Evolutionary conservation across 37 sponge, comb jelly and placozoan genomes (phyloP).

Genomic region (Aphrocallistes beatrix): DNA sequence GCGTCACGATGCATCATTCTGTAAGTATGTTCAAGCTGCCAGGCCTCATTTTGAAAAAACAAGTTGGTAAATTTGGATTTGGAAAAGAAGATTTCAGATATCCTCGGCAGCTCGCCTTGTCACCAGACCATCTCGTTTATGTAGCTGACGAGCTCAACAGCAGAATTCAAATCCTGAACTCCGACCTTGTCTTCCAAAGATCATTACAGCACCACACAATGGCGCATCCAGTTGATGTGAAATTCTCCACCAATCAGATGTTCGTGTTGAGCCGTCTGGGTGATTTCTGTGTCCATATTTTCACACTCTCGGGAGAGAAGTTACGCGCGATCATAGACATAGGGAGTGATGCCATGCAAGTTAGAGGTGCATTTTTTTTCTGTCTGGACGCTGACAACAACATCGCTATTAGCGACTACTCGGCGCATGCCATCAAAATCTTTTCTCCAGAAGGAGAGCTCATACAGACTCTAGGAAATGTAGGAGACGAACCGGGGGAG

Average conservation of each 20-base stretch:
- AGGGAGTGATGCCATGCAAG: neutral
- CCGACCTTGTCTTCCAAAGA: neutral
- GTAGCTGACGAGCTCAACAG: neutral
- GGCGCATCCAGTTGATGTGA: neutral
- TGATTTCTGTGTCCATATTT: neutral
- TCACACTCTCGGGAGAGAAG: constrained; percentile 16
- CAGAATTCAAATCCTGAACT: neutral
- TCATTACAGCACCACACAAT: neutral
- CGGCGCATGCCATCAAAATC: neutral
- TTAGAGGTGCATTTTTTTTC: neutral
- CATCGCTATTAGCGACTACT: neutral
- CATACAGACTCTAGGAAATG: neutral
- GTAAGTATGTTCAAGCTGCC: neutral
- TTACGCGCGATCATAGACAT: neutral
- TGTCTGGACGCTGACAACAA: constrained; percentile 7
- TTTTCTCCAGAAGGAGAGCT: constrained; percentile 10
- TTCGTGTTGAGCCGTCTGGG: neutral
- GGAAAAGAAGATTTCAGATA: neutral
- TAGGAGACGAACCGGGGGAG: neutral
- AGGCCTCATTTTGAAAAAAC: neutral
- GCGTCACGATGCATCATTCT: neutral
- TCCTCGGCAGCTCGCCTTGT: neutral
- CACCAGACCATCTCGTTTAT: neutral
- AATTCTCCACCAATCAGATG: neutral
- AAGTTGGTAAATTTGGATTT: neutral